Evolutionary conservation across 2,797 vertebrate genomes (phyloP), one percentile per base, ranked within the genome.

Genomic region (Microcaecilia unicolor): DNA sequence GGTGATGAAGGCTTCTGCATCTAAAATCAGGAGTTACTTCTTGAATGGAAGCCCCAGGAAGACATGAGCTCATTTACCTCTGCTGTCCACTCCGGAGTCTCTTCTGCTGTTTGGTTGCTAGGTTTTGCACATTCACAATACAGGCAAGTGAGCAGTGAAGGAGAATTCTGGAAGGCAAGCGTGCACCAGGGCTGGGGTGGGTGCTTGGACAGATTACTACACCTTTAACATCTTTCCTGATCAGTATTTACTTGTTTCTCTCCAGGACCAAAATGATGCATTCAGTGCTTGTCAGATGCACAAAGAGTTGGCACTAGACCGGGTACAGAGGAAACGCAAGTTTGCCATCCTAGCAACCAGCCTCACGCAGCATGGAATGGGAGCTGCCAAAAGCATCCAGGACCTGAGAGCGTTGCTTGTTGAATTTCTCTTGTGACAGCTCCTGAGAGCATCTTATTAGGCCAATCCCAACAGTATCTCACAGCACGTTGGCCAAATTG

Each of bases 301-400:
- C 5, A 66, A 72, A 2, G 87, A 83, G 25, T 74, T 95, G 62
- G 85, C 74, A n/a, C 68, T 96, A 50, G 71, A 70, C 37, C 51
- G 51, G 0, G 4, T 86, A 25, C 25, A 44, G 0, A 44, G 49
- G 21, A 73, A 85, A 22, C 75, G 85, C 41, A 78, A 85, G 46
- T 44, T 92, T 41, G 87, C 88, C 57, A 57, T 94, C 23, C 35
- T 93, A 48, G 83, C 81, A 1, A 78, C 83, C 31, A 89, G 88
- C 48, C 67, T 89, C 2, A 84, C 72, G 13, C 74, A 75, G 2
- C 72, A 74, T 10, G 65, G 56, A 9, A 58, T 65, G 22, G 67
- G 38, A 41, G 70, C 72, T 5, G 43, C 55, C 41, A 66, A 51
- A n/a, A 72, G 80, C 7, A 72, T 90, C 23, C 76, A 89, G 48